A percentile compares a stretch with the other conserved stretches of the same genome.
Evolutionary conservation across 2,797 vertebrate genomes (phyloP).

Genomic region (Presbytis comata): DNA sequence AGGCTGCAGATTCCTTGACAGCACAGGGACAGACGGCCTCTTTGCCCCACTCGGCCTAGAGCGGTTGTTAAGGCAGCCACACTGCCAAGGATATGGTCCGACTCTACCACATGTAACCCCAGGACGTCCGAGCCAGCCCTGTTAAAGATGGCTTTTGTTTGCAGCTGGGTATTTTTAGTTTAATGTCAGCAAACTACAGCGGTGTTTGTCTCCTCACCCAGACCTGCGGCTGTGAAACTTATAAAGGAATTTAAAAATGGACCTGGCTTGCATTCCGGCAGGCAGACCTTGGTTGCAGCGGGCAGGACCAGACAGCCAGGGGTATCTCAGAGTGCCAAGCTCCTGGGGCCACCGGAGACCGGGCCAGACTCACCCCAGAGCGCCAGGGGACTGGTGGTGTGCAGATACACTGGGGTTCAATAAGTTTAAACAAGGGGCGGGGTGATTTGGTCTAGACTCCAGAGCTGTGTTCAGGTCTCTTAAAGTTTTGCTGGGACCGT

Average conservation of each 20-base stretch:
- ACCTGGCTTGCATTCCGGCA: not conserved
- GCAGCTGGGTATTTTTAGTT: conserved; percentile 75
- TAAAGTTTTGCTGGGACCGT: not conserved
- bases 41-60: not conserved
- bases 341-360: not conserved
- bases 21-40: not conserved
- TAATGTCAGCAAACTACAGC: conserved; percentile 62
- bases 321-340: conserved; percentile 18
- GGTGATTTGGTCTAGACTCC: not conserved
- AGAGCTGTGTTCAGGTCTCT: conserved; percentile 26
- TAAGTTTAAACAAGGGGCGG: not conserved
- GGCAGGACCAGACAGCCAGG: conserved; percentile 47
- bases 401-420: not conserved
- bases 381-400: not conserved
- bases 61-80: not conserved
- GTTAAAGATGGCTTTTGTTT: conserved; percentile 76
- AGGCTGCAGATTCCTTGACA: conserved; percentile 52
- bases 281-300: not conserved
- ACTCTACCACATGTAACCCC: not conserved
- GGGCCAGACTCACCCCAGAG: conserved; percentile 1
- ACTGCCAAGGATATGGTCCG: not conserved
- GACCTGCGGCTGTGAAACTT: conserved; percentile 71
- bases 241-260: conserved; percentile 76
- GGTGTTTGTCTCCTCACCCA: conserved; percentile 67
- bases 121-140: conserved; percentile 38